These are phyloP conservation scores for Sphenopsis melanotis DNA, from an alignment of 2,797 vertebrate species.

Conservation along the genomic window DNA sequence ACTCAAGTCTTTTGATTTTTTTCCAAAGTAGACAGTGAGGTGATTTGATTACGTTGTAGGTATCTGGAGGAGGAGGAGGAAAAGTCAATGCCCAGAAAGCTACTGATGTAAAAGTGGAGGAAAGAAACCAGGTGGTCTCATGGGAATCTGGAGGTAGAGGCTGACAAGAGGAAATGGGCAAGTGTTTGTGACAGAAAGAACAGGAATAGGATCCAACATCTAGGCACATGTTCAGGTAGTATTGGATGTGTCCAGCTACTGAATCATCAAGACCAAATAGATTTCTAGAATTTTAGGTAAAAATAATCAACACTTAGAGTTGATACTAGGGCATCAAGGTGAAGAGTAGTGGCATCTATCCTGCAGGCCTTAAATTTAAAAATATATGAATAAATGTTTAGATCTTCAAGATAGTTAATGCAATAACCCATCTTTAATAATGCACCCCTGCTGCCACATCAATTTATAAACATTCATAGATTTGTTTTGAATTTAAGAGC, in stretches of 20 bases:
- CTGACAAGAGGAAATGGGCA: neutral
- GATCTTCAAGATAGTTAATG: neutral
- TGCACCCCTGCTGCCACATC: accelerated
- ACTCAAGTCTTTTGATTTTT: neutral
- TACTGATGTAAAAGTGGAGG: neutral
- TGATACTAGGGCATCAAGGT: accelerated
- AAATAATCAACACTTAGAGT: neutral
- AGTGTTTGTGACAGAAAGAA: neutral
- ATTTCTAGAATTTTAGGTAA: neutral
- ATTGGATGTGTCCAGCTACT: neutral
- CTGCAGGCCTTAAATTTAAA: neutral
- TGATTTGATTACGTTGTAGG: neutral
- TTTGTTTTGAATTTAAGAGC: neutral
- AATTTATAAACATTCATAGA: neutral
- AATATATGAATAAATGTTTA: neutral
- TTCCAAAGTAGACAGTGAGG: neutral
- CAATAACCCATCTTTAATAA: neutral
- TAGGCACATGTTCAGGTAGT: neutral
- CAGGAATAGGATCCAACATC: neutral
- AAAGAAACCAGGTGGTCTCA: neutral
- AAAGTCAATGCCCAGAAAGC: neutral
- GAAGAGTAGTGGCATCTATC: neutral
- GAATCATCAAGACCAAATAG: neutral
- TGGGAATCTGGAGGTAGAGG: neutral
- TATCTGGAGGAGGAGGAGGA: neutral